A percentile compares a stretch with the other conserved stretches of the same genome.
Evolutionary conservation across 2,113 vertebrate species (phyloP).

Genomic region (Stegostoma tigrinum): DNA sequence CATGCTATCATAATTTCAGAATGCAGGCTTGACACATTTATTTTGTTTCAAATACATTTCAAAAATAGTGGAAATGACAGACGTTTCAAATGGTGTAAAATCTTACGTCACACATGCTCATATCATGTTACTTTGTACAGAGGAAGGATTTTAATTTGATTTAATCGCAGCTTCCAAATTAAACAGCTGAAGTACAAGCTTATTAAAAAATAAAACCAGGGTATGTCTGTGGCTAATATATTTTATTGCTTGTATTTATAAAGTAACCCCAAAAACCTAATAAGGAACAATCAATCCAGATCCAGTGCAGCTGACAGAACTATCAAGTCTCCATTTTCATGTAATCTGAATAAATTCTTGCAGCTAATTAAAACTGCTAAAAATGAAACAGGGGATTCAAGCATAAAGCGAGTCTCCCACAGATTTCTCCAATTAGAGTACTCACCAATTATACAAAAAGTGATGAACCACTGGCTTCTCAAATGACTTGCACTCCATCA

Average conservation of each 20-base stretch:
- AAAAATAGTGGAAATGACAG: not conserved
- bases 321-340: not conserved
- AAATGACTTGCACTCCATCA: not conserved
- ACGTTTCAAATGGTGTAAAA: not conserved
- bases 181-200: not conserved
- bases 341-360: not conserved
- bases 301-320: not conserved
- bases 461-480: not conserved
- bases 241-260: not conserved
- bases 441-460: not conserved
- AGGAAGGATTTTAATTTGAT: not conserved
- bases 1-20: not conserved
- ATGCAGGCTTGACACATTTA: not conserved
- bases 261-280: not conserved
- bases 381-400: not conserved
- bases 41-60: not conserved
- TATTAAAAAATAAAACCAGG: not conserved
- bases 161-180: not conserved
- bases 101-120: not conserved
- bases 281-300: not conserved
- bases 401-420: constrained; percentile 2
- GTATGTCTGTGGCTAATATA: not conserved
- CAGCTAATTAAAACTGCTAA: not conserved
- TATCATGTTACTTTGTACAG: not conserved
- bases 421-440: not conserved